Conservation (phyloP, 2,113 vertebrate genomes). For the Ancistrus triradiatus region DNA sequence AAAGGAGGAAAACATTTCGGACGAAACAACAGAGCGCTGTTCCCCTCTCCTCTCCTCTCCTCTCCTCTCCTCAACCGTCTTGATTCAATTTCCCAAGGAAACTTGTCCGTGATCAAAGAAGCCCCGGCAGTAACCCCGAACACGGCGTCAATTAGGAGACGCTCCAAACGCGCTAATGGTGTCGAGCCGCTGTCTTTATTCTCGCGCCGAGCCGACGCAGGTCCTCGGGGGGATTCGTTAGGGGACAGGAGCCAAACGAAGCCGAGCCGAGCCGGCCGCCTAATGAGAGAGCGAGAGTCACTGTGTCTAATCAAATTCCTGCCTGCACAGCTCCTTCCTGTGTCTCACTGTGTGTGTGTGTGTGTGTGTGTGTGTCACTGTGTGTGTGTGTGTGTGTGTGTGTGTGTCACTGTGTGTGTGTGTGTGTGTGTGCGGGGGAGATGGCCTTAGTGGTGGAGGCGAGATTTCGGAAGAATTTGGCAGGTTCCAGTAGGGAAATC, state of each 20-base stretch:
- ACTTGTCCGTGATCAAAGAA: conserved; percentile 59
- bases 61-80: not conserved
- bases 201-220: conserved; percentile 1
- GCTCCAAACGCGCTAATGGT: conserved; percentile 36
- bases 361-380: conserved; percentile 1
- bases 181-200: conserved; percentile 19
- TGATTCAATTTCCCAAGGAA: conserved; percentile 40
- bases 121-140: conserved; percentile 65
- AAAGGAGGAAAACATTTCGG: conserved; percentile 20
- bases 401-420: conserved; percentile 22
- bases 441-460: conserved; percentile 26
- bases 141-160: conserved; percentile 65
- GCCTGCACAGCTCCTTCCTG: conserved; percentile 8
- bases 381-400: conserved; percentile 31
- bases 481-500: conserved; percentile 68
- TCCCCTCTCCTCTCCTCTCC: conserved; percentile 26
- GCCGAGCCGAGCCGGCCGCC: not conserved
- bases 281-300: conserved; percentile 29
- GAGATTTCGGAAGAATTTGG: conserved; percentile 62
- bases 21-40: conserved; percentile 12
- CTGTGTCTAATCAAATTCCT: conserved; percentile 38
- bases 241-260: conserved; percentile 30
- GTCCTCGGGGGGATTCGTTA: conserved; percentile 31
- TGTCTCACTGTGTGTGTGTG: not conserved
- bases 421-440: conserved; percentile 23